A percentile compares a stretch with the other conserved stretches of the same genome.
Evolutionary conservation across 2,888 invertebrate genomes (phyloP).

Genomic region (Molorchus minor): DNA sequence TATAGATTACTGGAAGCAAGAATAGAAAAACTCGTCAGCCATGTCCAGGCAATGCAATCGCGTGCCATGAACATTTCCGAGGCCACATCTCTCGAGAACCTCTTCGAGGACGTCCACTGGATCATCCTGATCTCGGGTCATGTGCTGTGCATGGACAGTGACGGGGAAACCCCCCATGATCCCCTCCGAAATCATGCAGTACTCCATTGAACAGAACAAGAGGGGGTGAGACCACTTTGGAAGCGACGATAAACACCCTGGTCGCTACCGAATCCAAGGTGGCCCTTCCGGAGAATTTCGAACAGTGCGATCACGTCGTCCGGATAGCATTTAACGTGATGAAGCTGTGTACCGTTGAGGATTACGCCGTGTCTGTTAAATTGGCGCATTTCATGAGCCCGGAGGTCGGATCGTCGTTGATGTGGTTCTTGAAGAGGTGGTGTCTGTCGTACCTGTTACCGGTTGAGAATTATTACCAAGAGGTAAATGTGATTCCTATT

Average conservation of each 20-base stretch:
- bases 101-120: constrained; percentile 94
- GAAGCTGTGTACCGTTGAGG: constrained; percentile 79
- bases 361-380: constrained; percentile 74
- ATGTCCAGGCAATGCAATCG: constrained; percentile 58
- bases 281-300: constrained; percentile 59
- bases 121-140: constrained; percentile 80
- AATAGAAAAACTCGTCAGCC: constrained; percentile 54
- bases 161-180: constrained; percentile 74
- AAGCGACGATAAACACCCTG: constrained; percentile 57
- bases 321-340: constrained; percentile 78
- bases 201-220: constrained; percentile 65
- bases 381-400: constrained; percentile 77
- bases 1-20: constrained; percentile 58
- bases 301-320: constrained; percentile 62
- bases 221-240: constrained; percentile 52
- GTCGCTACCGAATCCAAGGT: constrained; percentile 36
- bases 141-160: constrained; percentile 72
- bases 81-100: constrained; percentile 64
- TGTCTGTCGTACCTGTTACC: constrained; percentile 76
- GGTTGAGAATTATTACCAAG: constrained; percentile 67
- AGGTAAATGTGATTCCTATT: constrained; percentile 58
- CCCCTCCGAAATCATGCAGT: constrained; percentile 69
- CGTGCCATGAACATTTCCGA: constrained; percentile 59
- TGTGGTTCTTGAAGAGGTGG: constrained; percentile 85
- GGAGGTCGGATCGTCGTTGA: constrained; percentile 77